Evolutionary conservation across 2,888 invertebrate genomes (phyloP), one percentile per base, ranked within the genome.

Genomic region (Thera obeliscata): DNA sequence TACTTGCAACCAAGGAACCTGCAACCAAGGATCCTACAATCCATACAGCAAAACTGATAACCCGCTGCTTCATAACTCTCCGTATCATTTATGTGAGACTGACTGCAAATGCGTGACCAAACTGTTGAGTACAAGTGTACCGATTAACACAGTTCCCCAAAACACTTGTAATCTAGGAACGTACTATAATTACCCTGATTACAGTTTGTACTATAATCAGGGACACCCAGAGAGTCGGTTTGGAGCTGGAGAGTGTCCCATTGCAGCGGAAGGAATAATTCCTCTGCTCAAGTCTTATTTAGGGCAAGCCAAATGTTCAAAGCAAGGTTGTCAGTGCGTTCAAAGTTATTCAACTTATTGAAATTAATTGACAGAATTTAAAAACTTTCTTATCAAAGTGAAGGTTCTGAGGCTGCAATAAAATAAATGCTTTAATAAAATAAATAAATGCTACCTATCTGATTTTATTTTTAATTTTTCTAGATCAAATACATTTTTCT

Each of bases 91-190:
- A 2, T 72, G 66, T 55, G 71, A 61, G 56, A 72, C 71, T 9
- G 74, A 65, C 22, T 74, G 75, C 63, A 75, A 75, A 67, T 75
- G 75, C 49, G 38, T 72, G 0, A 69, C 72, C 0, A 74, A 74
- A 11, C 70, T 67, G 41, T 59, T 70, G 9, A 63, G 46, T 22
- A 59, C 68, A 5, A 61, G 46, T 55, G 64, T 69, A 12, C 74
- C 72, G 1, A 63, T 74, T 11, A 74, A 69, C 38, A 58, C 67
- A 8, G 67, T 75, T 6, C 64, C 66, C 0, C 73, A 75, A 38
- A 72, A 61, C 46, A 11, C 54, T 7, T 69, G 64, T 46, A 57
- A 52, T 4, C 56, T 64, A 2, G 52, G 59, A 3, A 58, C 58
- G 5, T 59, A 56, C n/a, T 70, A 62, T 36, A n/a, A 35, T 50